Evolutionary conservation across 2,888 invertebrate species (phyloP), one percentile per base, ranked within the genome.

Genomic region (Cheilosia grossa): DNA sequence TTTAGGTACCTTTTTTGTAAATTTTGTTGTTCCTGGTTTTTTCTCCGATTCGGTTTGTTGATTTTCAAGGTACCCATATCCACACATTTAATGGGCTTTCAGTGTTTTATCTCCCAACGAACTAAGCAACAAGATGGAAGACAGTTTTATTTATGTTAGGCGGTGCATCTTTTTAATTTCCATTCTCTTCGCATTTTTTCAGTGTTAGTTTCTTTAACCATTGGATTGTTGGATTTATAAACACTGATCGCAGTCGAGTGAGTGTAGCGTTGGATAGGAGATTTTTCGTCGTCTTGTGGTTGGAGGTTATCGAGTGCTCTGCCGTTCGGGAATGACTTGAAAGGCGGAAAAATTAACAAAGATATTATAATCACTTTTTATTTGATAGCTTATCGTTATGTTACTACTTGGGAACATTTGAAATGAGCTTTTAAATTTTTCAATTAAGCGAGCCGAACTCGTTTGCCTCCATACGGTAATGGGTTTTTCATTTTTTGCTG

Each of bases 141-240:
- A 85, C 58, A 70, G 75, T 81, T 77, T 85, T 85, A 85, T 85
- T 85, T 85, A 85, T 85, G 85, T 85, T 67, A 81, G 85, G 81
- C 85, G 85, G 85, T 85, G 85, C 75, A 85, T 85, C 85, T 85
- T 85, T 85, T 85, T 85, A 85, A 85, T 85, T 85, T 85, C 66
- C 54, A 59, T 24, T 75, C 64, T 53, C 30, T 30, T 30, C 30
- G 7, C 9, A 9, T 30, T 66, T 80, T 74, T 61, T 66, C 4
- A 10, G 37, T 66, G 24, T 67, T n/a, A 51, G 64, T 74, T 75
- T 42, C 56, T 80, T 70, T 56, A 37, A 27, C 27, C 44, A 64
- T 61, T 54, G 56, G 49, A 70, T 59, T 75, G 49, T 72, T 56
- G 70, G 47, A 44, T 72, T 81, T 85, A 81, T 85, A 85, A 75